Evolutionary conservation across 2,888 invertebrate genomes (phyloP).

Genomic region (Oeneis ivallda): DNA sequence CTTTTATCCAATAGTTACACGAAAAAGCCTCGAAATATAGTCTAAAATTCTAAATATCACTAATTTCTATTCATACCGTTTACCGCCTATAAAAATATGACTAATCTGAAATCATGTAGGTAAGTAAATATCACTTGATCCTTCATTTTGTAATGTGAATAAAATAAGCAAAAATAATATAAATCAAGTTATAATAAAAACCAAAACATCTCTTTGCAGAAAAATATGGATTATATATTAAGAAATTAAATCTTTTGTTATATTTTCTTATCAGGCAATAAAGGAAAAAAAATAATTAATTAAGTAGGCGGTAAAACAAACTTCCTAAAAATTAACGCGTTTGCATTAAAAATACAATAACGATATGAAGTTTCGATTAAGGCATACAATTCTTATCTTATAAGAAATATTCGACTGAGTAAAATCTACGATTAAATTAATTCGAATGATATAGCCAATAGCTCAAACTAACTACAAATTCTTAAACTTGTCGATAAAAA

Average conservation of each 20-base stretch:
- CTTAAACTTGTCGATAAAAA: constrained; percentile 21
- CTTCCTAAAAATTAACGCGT: constrained; percentile 38
- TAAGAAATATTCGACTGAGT: constrained; percentile 58
- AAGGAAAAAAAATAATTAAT: no score
- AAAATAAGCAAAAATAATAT: background rate
- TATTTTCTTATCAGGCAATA: no score
- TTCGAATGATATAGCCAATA: constrained; percentile 21
- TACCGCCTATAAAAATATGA: constrained; percentile 26
- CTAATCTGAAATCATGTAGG: background rate
- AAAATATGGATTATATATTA: no score
- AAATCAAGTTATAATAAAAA: background rate
- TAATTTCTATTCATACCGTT: constrained; percentile 50
- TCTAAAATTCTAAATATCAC: constrained; percentile 52
- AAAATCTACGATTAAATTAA: constrained; percentile 23
- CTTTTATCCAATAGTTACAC: constrained; percentile 50
- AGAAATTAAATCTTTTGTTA: no score
- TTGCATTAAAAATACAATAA: constrained; percentile 77
- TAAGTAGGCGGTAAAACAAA: constrained; percentile 3
- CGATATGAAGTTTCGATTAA: constrained; percentile 78
- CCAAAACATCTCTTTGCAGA: no score
- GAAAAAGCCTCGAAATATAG: constrained; percentile 70
- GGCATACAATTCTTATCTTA: constrained; percentile 79
- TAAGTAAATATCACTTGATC: no score
- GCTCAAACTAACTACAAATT: constrained; percentile 20
- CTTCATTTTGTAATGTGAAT: background rate